Base-by-base conservation (phyloP, 2,888 invertebrate genomes). In the Tigriopus californicus region DNA sequence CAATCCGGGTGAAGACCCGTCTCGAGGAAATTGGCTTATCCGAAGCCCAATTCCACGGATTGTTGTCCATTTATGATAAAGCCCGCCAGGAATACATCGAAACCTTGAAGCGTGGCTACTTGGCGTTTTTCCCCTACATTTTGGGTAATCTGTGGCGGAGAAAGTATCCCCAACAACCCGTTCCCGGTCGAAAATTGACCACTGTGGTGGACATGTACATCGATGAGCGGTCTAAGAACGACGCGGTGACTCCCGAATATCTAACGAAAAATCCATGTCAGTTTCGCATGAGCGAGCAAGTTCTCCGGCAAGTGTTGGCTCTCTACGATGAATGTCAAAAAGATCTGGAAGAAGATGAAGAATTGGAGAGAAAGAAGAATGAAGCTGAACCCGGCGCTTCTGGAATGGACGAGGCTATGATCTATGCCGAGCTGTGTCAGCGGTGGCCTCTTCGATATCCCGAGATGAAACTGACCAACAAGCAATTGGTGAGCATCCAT, bases 21-120 rank as follows among this genome's bases (percentile, higher is more conserved):
- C 46, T 56, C 12, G 20, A 44, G n/a, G 56, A 56, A 41, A 18
- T 44, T 18, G 46, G 25, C n/a, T 11, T 56, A 5, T 18, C 44
- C 2, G 46, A 24, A 8, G 20, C 18, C 18, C 20, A 25, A n/a
- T 56, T 56, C 33, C 18, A 46, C 22, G 44, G 46, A 13, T 24
- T 56, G 20, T 11, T 56, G 11, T 12, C 12, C 12, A 42, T 20
- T 12, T 56, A 56, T 24, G 44, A 41, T 1, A 5, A 13, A 2
- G 56, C 33, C 22, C 42, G 56, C 15, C 44, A 56, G n/a, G 56
- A 56, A 24, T 56, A 56, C 44, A 56, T 42, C 44, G n/a, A 42
- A 10, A 44, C 20, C n/a, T 22, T 56, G 44, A 56, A 56, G 3
- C 18, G 25, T 18, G 56, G 56, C 44, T 56, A 25, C 46, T 18